A percentile compares a stretch with the other conserved stretches of the same genome.
These are phyloP conservation scores for Neotoma lepida DNA, from an alignment of 2,113 vertebrate species.

Conservation along the genomic window DNA sequence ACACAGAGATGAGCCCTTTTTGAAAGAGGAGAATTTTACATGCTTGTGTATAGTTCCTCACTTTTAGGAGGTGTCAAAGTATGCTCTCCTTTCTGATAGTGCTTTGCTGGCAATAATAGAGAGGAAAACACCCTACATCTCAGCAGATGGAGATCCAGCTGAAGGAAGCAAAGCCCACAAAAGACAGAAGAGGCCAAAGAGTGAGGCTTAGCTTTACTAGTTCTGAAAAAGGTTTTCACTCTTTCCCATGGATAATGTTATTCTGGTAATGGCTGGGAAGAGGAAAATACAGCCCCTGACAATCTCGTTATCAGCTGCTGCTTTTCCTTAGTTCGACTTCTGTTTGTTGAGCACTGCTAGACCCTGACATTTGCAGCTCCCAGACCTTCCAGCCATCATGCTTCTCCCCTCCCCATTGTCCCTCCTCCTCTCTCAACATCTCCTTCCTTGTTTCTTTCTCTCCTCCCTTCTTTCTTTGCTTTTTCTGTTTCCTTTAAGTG, in stretches of 20 bases:
- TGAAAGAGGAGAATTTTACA: conserved; percentile 10
- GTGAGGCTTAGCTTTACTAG: conserved; percentile 86
- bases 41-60: conserved; percentile 65
- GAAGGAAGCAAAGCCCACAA: conserved; percentile 59
- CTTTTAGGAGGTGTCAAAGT: conserved; percentile 60
- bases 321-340: conserved; percentile 85
- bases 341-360: conserved; percentile 82
- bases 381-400: conserved; percentile 62
- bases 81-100: conserved; percentile 74
- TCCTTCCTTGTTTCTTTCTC: not conserved
- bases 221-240: conserved; percentile 84
- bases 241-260: conserved; percentile 85
- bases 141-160: conserved; percentile 60
- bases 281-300: conserved; percentile 79
- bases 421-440: not conserved
- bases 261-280: conserved; percentile 83
- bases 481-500: not conserved
- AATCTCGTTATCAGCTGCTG: conserved; percentile 85
- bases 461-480: not conserved
- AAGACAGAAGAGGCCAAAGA: conserved; percentile 79
- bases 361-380: conserved; percentile 80
- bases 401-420: not conserved
- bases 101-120: conserved; percentile 79
- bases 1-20: conserved; percentile 34
- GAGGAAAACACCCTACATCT: conserved; percentile 58